phyloP scores from a whole-genome alignment of 92 coral and sea anemone species.

The Epizoanthus stellaris region DNA sequence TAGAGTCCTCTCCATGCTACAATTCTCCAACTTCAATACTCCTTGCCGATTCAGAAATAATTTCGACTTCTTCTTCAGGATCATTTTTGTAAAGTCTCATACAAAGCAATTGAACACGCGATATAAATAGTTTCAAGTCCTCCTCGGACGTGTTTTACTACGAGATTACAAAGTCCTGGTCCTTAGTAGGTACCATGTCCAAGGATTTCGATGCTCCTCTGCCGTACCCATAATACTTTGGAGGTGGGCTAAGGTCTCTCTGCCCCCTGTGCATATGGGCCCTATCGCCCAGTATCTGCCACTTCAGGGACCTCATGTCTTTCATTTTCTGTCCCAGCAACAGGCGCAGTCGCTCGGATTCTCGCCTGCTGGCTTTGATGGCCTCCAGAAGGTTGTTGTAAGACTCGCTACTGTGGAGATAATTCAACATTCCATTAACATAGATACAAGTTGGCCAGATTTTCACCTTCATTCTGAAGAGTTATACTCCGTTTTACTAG shows the following conservation, averaged over 20 bases:
- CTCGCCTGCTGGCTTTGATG: slow-evolving; percentile 76
- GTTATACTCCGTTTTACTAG: not conserved
- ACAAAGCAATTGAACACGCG: too few relatives aligned
- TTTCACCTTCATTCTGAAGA: too few relatives aligned
- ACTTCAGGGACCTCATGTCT: slow-evolving; percentile 80
- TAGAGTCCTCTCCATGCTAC: too few relatives aligned
- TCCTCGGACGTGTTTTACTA: not conserved
- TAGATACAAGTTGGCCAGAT: too few relatives aligned
- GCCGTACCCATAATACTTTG: slow-evolving; percentile 35
- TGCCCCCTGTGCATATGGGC: not conserved
- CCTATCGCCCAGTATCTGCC: slow-evolving; percentile 69
- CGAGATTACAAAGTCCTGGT: slow-evolving; percentile 5
- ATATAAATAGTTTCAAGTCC: too few relatives aligned
- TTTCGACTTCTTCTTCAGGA: too few relatives aligned
- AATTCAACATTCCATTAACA: too few relatives aligned
- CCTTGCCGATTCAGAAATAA: too few relatives aligned
- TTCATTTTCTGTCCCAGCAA: slow-evolving; percentile 77
- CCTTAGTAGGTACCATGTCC: slow-evolving; percentile 40
- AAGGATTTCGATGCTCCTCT: not conserved
- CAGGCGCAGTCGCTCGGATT: slow-evolving; percentile 79
- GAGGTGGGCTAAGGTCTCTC: slow-evolving; percentile 28
- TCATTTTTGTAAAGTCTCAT: too few relatives aligned
- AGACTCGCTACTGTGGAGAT: slow-evolving; percentile 37
- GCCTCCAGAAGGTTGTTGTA: slow-evolving; percentile 74
- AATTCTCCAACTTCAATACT: too few relatives aligned